Evolutionary conservation across 2,113 vertebrate genomes (phyloP).

Genomic region (Stegostoma tigrinum): DNA sequence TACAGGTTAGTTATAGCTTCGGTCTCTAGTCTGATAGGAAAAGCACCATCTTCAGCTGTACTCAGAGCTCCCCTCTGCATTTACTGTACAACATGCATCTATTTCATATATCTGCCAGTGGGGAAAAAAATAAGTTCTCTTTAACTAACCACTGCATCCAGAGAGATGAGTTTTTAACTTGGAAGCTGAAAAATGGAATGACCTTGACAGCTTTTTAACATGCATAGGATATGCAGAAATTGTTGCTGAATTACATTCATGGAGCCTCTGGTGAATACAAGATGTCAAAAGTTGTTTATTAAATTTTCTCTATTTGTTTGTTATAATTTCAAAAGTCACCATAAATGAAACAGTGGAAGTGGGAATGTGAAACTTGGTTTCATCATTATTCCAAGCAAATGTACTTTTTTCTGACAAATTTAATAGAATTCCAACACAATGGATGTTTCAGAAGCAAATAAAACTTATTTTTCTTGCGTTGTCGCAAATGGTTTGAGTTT

Average conservation of each 20-base stretch:
- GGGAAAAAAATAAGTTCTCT: not conserved
- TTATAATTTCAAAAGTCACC: not conserved
- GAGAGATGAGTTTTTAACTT: conserved; percentile 4
- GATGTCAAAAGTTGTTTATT: not conserved
- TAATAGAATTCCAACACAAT: not conserved
- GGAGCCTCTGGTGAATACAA: not conserved
- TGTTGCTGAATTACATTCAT: conserved; percentile 28
- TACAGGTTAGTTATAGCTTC: not conserved
- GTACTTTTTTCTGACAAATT: not conserved
- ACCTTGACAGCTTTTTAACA: conserved; percentile 5
- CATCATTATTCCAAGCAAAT: not conserved
- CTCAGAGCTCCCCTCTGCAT: not conserved
- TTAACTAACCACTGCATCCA: not conserved
- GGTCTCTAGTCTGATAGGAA: no score
- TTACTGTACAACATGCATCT: not conserved
- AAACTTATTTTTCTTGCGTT: not conserved
- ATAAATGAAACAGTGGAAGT: not conserved
- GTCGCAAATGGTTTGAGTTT: not conserved
- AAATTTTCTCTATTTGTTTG: not conserved
- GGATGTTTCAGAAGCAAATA: not conserved
- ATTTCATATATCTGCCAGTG: not conserved
- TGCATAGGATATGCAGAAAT: not conserved
- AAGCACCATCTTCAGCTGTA: not conserved
- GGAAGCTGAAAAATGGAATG: not conserved
- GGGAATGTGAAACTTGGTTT: not conserved